Evolutionary conservation across 2,888 invertebrate genomes (phyloP).

Genomic region (Eupithecia vulgata): DNA sequence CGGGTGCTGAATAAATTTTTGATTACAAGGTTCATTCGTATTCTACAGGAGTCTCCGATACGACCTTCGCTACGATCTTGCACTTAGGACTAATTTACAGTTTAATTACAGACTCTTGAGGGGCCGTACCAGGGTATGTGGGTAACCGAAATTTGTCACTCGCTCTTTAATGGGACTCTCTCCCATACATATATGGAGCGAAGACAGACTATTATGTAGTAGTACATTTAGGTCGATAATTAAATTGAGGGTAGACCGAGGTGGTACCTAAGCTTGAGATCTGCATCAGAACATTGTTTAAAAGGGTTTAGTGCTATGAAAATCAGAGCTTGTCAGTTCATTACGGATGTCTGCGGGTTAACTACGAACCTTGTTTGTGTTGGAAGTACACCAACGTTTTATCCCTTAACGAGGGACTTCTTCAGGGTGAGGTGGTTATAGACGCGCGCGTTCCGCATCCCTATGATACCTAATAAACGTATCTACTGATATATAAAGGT

Average conservation of each 20-base stretch:
- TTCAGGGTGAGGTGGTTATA: no score
- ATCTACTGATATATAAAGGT: no score
- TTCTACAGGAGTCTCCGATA: constrained; percentile 67
- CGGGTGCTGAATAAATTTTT: constrained; percentile 64
- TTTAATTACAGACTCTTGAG: constrained; percentile 73
- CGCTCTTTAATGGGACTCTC: constrained; percentile 41
- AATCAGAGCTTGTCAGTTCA: not conserved
- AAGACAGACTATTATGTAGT: constrained; percentile 14
- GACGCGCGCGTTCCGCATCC: no score
- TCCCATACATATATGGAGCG: constrained; percentile 27
- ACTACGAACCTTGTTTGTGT: no score
- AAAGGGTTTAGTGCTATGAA: not conserved
- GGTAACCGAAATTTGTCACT: constrained; percentile 55
- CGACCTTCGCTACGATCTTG: constrained; percentile 71
- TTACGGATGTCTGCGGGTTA: no score
- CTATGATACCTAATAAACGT: no score
- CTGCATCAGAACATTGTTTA: not conserved
- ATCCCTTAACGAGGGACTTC: no score
- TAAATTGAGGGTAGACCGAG: constrained; percentile 3
- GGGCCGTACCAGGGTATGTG: constrained; percentile 46
- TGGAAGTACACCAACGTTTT: no score
- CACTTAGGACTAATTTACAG: constrained; percentile 80
- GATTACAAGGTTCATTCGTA: constrained; percentile 75
- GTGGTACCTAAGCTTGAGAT: not conserved
- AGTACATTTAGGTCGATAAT: constrained; percentile 24